Base-by-base conservation (phyloP, 2,888 invertebrate species). In the Eutolmus rufibarbis region DNA sequence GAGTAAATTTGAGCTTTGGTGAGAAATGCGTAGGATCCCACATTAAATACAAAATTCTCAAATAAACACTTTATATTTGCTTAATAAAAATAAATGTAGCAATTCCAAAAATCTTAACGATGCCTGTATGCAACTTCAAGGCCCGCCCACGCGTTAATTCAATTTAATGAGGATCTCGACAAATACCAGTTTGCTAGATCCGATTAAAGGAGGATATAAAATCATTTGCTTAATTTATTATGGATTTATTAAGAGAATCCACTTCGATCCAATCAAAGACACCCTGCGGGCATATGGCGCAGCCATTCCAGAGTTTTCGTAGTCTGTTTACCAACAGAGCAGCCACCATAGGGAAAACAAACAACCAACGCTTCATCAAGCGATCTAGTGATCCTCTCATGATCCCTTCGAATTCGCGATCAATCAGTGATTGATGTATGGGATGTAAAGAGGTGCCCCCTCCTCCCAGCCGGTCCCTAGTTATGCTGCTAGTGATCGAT, bases 351-450 rank as follows among this genome's bases (percentile, higher is more conserved):
- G 40, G 66, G 74, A 84, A 84, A 74, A 84, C 84, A 84, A 84
- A 74, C 81, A 81, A 56, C 34, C 56, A 81, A 34, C 46, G 66
- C 40, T 66, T 23, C 43, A 74, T 84, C 9, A 66, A 23, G 66
- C 23, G 66, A 19, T 84, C n/a, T 19, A 84, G 40, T 74, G 74
- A 74, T 74, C 74, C 66, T 84, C 66, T 74, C 84, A 74, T 40
- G 66, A 84, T 74, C 66, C 84, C 74, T 74, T 34, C 74, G 84
- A 84, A 84, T 74, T n/a, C 51, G 51, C 31, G 84, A 84, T 84
- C 74, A 84, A 84, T 84, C 84, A 84, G 40, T 74, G 66, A 84
- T 40, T 84, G 84, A 84, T 84, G 34, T 74, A 84, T 74, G 37
- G 74, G 66, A 43, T 46, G 19, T 19, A 79, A 14, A 40, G 79